Conservation (phyloP, 2,113 vertebrate genomes). For the Pan paniscus region DNA sequence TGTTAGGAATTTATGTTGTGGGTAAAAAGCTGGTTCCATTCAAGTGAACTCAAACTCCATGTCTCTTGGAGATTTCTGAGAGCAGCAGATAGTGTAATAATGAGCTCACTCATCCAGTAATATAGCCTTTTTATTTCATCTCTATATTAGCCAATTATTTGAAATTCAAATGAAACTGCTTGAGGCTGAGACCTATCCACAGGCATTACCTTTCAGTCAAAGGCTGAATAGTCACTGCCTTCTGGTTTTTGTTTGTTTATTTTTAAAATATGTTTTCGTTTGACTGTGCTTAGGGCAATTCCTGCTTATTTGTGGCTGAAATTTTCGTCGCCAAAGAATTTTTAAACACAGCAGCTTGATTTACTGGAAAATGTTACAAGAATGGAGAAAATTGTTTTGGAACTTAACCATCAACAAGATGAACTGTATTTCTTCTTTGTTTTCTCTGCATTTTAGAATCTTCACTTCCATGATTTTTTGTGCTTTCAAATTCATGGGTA, state of each 20-base stretch:
- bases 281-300: not conserved
- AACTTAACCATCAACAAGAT: not conserved
- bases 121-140: not conserved
- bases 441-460: not conserved
- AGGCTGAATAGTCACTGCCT: not conserved
- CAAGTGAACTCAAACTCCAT: not conserved
- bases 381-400: constrained; percentile 54
- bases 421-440: not conserved
- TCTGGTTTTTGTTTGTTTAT: not conserved
- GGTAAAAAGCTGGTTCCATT: not conserved
- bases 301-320: constrained; percentile 34
- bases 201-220: not conserved
- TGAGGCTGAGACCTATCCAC: not conserved
- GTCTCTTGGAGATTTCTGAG: constrained; percentile 40
- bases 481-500: constrained; percentile 5
- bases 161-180: constrained; percentile 3
- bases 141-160: constrained; percentile 10
- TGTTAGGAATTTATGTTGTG: constrained; percentile 2
- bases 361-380: constrained; percentile 45
- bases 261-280: not conserved
- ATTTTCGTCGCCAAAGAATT: constrained; percentile 45
- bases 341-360: constrained; percentile 26
- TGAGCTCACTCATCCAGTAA: not conserved
- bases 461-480: constrained; percentile 8
- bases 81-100: not conserved